These are phyloP conservation scores for Sylvietta virens DNA, from an alignment of 2,113 vertebrate species.

Conservation along the genomic window DNA sequence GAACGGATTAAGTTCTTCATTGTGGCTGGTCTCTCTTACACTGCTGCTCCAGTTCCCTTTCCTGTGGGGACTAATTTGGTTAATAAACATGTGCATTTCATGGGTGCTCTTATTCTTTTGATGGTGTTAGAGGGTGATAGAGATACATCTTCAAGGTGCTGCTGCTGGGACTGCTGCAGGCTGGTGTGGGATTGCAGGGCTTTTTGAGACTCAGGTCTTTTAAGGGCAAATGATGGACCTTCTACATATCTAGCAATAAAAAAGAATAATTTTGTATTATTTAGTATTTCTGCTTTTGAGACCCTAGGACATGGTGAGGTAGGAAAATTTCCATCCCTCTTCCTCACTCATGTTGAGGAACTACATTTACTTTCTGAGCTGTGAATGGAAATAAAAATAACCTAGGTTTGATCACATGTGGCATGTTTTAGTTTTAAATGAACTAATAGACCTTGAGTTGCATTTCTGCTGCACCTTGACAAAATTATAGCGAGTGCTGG, in stretches of 20 bases:
- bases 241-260: background rate
- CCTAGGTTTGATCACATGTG: background rate
- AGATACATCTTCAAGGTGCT: too few relatives aligned
- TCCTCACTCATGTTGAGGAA: background rate
- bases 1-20: background rate
- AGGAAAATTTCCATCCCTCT: background rate
- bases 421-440: background rate
- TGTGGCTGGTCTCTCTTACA: background rate
- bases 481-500: background rate
- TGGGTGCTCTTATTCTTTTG: background rate
- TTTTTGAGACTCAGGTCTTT: background rate
- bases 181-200: background rate
- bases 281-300: background rate
- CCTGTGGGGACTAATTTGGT: background rate
- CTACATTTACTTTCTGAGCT: background rate
- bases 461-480: conserved; percentile 21
- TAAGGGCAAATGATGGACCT: background rate
- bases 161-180: background rate
- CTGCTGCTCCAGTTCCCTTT: background rate
- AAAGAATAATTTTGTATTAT: background rate
- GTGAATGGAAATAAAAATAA: background rate
- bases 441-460: background rate
- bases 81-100: accelerated
- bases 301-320: too few relatives aligned
- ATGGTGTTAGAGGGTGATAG: background rate